Conservation (phyloP, 2,113 vertebrate genomes). For the Nansenia antarctica region DNA sequence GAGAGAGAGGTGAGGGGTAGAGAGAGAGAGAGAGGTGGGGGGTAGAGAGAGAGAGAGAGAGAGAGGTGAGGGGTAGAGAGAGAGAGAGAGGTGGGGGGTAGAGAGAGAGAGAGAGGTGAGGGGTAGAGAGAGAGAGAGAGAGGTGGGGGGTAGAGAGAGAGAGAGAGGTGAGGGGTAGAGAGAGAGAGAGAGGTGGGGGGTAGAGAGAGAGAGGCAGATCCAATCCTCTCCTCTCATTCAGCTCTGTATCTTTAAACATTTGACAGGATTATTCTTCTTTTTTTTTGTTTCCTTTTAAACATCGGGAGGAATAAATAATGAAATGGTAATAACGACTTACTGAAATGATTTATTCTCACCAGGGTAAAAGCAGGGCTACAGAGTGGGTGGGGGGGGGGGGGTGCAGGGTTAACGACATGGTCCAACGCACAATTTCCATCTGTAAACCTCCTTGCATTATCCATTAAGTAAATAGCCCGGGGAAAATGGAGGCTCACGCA, state of each 20-base stretch:
- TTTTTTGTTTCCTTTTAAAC: constrained; percentile 41
- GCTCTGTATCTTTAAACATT: constrained; percentile 59
- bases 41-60: background rate
- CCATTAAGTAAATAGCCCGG: constrained; percentile 70
- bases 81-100: background rate
- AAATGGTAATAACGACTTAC: constrained; percentile 55
- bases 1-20: background rate
- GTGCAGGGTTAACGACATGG: constrained; percentile 62
- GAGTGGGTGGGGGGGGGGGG: constrained; percentile 27
- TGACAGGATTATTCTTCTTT: constrained; percentile 33
- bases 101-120: background rate
- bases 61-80: background rate
- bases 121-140: background rate
- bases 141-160: too few species aligned
- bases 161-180: too few species aligned
- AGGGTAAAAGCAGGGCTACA: constrained; percentile 8
- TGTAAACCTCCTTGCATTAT: constrained; percentile 64
- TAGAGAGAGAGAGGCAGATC: too few species aligned
- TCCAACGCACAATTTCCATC: constrained; percentile 65
- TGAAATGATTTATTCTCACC: constrained; percentile 58
- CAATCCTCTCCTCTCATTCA: constrained; percentile 22
- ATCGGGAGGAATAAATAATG: constrained; percentile 60
- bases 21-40: constrained; percentile 15
- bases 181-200: too few species aligned
- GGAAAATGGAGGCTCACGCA: constrained; percentile 50